Evolutionary conservation across 1,140 invertebrate genomes (phyloP), one percentile per base, ranked within the genome.

Genomic region (Drosophila erecta): DNA sequence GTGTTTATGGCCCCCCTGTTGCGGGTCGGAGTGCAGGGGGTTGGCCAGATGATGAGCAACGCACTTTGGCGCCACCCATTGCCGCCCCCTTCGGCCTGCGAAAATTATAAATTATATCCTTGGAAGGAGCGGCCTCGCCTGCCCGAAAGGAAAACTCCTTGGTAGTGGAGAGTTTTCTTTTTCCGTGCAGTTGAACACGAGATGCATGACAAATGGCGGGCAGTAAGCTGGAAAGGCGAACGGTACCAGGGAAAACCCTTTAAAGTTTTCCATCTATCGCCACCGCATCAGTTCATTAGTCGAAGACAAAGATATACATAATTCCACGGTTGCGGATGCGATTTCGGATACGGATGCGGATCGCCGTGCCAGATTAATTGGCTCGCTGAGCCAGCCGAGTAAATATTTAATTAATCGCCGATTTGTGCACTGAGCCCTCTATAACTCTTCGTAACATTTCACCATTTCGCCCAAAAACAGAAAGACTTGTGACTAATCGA

Each of bases 161-260:
- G 43, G 53, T 46, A 20, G 44, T 33, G 41, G 40, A 57, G 66
- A 58, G 67, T 67, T 67, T 76, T 83, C 76, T 91, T 79, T 86
- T 91, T 91, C 90, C 90, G 67, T 91, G 85, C 90, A 91, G 90
- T 91, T 91, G 56, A 90, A 69, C 90, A 91, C 70, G 71, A 90
- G 72, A 86, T 86, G 76, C 90, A 91, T 91, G 81, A 83, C 81
- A 83, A 76, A 70, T 75, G 61, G 73, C 50, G 67, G 74, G 56
- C 62, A 73, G 50, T 37, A 58, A 24, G 54, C 38, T 17, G 58
- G 44, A 64, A 66, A 58, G 37, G 30, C 27, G 14, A 2, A n/a
- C 30, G 17, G 41, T 12, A 14, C 4, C 24, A 5, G 40, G 38
- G 46, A n/a, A 57, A 58, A 44, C 67, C 76, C 54, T 66, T 53